Conservation (phyloP, 2,888 invertebrate genomes). For the Chymomyza amoena region DNA sequence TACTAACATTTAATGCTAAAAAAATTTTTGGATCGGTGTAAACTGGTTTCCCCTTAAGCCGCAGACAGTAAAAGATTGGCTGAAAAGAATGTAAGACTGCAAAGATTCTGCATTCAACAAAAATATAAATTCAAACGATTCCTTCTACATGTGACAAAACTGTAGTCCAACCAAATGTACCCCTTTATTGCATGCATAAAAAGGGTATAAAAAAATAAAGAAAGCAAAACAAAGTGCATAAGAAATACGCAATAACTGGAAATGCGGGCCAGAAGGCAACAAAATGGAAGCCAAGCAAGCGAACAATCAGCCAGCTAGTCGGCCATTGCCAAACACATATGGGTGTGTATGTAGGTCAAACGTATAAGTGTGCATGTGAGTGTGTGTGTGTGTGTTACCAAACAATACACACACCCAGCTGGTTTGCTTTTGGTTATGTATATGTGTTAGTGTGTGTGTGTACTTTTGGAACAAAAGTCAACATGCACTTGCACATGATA, state of each 20-base stretch:
- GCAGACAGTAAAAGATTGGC: too few relatives aligned
- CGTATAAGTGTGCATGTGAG: neutral
- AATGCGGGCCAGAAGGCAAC: neutral
- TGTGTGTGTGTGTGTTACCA: neutral
- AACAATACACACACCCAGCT: neutral
- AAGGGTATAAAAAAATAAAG: neutral
- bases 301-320: neutral
- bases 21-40: too few relatives aligned
- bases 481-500: slow-evolving; percentile 8
- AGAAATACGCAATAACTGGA: neutral
- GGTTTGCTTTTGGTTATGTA: neutral
- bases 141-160: too few relatives aligned
- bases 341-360: neutral
- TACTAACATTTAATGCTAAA: too few relatives aligned
- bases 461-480: neutral
- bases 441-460: neutral
- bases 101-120: too few relatives aligned
- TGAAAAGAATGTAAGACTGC: too few relatives aligned
- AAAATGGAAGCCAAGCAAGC: neutral
- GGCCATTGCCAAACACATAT: neutral
- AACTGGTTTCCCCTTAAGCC: too few relatives aligned
- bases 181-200: too few relatives aligned
- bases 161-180: too few relatives aligned
- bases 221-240: neutral
- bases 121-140: too few relatives aligned